A percentile compares a stretch with the other conserved stretches of the same genome.
Conservation (phyloP, 1,140 invertebrate species). For the Papilio glaucus region DNA sequence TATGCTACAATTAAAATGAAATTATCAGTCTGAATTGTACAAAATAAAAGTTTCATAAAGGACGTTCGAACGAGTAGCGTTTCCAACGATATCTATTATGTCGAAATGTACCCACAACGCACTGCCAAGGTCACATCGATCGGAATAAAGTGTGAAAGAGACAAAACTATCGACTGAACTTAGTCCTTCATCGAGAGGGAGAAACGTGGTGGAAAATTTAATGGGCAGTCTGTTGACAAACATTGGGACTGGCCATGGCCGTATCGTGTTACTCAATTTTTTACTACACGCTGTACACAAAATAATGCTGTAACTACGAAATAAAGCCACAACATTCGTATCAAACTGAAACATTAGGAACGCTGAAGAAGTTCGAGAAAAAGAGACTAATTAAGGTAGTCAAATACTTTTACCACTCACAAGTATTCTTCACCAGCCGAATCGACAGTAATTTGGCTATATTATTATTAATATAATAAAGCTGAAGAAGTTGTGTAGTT, state of each 20-base stretch:
- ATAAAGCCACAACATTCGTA: too few relatives aligned
- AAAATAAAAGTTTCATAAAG: neutral
- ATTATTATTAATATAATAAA: too few relatives aligned
- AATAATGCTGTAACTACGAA: neutral
- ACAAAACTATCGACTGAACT: constrained; percentile 32
- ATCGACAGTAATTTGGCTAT: too few relatives aligned
- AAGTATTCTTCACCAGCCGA: too few relatives aligned
- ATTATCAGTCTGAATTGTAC: neutral
- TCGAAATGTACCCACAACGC: constrained; percentile 42
- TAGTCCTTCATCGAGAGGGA: constrained; percentile 42
- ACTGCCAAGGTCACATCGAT: constrained; percentile 80
- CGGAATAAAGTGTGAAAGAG: constrained; percentile 49
- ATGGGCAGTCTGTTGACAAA: constrained; percentile 56
- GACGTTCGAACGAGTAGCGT: constrained; percentile 2
- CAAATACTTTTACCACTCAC: too few relatives aligned
- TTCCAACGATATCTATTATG: constrained; percentile 12
- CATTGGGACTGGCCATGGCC: constrained; percentile 42
- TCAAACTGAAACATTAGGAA: too few relatives aligned
- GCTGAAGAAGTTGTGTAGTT: too few relatives aligned
- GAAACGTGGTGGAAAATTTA: constrained; percentile 37
- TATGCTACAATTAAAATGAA: constrained; percentile 14
- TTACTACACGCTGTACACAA: too few relatives aligned
- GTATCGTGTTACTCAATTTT: neutral
- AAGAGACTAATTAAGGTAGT: too few relatives aligned
- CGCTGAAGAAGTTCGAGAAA: too few relatives aligned